phyloP scores from a whole-genome alignment of 1,140 invertebrate species.

The Zaprionus taronus region DNA sequence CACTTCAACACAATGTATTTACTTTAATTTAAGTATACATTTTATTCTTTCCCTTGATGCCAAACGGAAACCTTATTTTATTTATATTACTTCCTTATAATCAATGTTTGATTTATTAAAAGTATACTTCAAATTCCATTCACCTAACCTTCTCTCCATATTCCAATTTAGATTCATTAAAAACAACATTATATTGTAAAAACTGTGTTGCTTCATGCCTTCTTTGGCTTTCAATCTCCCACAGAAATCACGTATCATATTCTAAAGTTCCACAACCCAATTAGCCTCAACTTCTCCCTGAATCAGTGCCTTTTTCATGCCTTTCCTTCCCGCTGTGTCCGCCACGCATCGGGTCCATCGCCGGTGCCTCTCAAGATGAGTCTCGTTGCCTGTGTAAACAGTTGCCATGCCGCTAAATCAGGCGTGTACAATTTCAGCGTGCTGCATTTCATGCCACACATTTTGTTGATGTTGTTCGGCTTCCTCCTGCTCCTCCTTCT shows the following conservation, averaged over 20 bases:
- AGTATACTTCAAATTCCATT: neutral
- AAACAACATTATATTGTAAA: neutral
- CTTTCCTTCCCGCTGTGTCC: conserved; percentile 23
- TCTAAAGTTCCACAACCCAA: neutral
- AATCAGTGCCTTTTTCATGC: neutral
- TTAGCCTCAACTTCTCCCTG: neutral
- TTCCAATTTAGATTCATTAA: no score
- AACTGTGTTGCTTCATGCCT: neutral
- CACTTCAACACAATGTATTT: no score
- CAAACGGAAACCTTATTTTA: no score
- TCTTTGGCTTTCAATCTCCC: neutral
- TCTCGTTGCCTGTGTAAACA: conserved; percentile 61
- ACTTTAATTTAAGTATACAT: no score
- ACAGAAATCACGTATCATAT: neutral
- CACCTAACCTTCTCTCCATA: neutral
- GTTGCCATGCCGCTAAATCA: conserved; percentile 64
- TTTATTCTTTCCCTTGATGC: no score
- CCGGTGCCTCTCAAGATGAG: conserved; percentile 38
- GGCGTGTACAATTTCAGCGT: conserved; percentile 63
- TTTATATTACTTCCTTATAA: neutral
- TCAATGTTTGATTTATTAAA: neutral
- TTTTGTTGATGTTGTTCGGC: conserved; percentile 42
- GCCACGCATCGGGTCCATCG: conserved; percentile 20
- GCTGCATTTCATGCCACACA: conserved; percentile 63
- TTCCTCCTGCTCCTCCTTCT: conserved; percentile 17